Percentiles rank a stretch among this genome's conserved stretches.
These are phyloP conservation scores for Hylaeus anthracinus DNA, from an alignment of 1,140 invertebrate genomes.

Conservation along the genomic window DNA sequence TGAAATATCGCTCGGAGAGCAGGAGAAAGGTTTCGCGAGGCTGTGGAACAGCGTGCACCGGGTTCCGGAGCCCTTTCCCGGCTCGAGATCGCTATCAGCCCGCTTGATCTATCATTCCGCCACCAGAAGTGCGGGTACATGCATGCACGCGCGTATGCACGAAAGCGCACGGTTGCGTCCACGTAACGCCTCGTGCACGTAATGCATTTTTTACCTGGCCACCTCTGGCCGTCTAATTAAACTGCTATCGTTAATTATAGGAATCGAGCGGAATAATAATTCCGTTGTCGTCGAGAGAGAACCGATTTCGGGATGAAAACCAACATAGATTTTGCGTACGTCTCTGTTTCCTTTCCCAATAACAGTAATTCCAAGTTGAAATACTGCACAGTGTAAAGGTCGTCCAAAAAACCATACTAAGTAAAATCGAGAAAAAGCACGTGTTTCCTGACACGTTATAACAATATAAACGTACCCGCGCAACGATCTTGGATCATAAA, in stretches of 20 bases:
- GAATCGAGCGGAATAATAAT: background rate
- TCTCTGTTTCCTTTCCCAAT: too few species aligned
- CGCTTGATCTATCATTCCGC: conserved; percentile 57
- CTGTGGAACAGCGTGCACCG: conserved; percentile 22
- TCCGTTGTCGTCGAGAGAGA: background rate
- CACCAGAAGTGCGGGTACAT: conserved; percentile 46
- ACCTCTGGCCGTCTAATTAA: background rate
- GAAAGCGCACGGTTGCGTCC: conserved; percentile 28
- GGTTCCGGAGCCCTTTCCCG: conserved; percentile 41
- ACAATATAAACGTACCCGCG: background rate
- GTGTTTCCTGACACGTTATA: background rate
- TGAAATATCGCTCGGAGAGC: conserved; percentile 33
- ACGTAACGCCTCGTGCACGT: conserved; percentile 26
- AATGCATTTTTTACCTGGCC: background rate
- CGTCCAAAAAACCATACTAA: too few species aligned
- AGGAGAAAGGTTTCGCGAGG: conserved; percentile 38
- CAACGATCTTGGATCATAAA: too few species aligned
- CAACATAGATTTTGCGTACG: background rate
- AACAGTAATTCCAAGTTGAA: too few species aligned
- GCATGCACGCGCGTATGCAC: conserved; percentile 24
- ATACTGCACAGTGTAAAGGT: too few species aligned
- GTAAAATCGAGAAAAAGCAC: background rate
- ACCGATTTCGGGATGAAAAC: background rate
- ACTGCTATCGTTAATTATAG: conserved; percentile 6
- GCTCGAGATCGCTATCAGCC: conserved; percentile 52